Evolutionary conservation across 1,140 invertebrate genomes (phyloP), one percentile per base, ranked within the genome.

Genomic region (Drosophila ambigua): DNA sequence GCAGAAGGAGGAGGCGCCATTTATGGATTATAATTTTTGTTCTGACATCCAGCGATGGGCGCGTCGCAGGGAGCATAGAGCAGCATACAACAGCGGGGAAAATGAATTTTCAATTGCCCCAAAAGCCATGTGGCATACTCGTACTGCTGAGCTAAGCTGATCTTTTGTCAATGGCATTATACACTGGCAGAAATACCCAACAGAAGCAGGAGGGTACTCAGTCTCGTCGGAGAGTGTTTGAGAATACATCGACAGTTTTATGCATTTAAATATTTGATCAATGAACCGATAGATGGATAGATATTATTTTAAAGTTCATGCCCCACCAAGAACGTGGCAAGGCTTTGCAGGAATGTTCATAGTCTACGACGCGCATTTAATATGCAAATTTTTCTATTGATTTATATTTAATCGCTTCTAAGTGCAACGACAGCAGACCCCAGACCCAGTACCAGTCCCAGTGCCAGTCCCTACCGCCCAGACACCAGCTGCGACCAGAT

Each of bases 331-430:
- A 11, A 9, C 58, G 23, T 35, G 61, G 16, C 41, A 2, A 8
- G 5, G 15, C 39, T 11, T 9, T 11, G 5, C 31, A 28, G 11
- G 48, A 44, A 48, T 24, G 8, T 46, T 44, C 15, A 55, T 43
- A 35, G 31, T 35, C 31, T 35, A 9, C 9, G 9, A 24, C 45
- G 50, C 62, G 50, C 63, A 79, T 74, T 85, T 58, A 77, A 75
- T 85, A 89, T 89, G 84, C 85, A 89, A 90, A 89, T 89, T 76
- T 73, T 71, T 81, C 79, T 90, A 89, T 85, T 90, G 82, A 85
- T 89, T 89, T 89, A 90, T 85, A 85, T 90, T 90, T 89, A 89
- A 89, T 89, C 85, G 85, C 74, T 79, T 84, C 90, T 81, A 85
- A 90, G 81, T 77, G 81, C 78, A 65, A 62, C 72, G 26, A 49